These are phyloP conservation scores for Campoletis raptor DNA, from an alignment of 2,888 invertebrate species.

Conservation along the genomic window DNA sequence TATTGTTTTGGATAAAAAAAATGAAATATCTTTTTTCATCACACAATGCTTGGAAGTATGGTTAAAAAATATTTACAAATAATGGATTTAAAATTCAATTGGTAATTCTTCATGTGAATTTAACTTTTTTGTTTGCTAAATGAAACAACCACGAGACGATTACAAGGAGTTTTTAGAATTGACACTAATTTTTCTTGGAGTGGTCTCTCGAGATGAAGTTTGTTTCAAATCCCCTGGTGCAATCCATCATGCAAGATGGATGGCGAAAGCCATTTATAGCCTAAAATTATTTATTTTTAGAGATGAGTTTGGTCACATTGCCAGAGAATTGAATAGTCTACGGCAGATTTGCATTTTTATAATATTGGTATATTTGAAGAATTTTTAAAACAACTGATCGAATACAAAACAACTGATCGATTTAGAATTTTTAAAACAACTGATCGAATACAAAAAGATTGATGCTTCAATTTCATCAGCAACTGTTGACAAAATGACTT, in stretches of 20 bases:
- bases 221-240: neutral
- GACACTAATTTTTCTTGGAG: neutral
- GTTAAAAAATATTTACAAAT: neutral
- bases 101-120: constrained; percentile 1
- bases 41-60: neutral
- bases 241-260: neutral
- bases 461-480: neutral
- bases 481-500: neutral
- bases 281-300: constrained; percentile 10
- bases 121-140: neutral
- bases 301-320: neutral
- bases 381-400: neutral
- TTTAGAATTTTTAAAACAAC: neutral
- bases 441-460: neutral
- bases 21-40: neutral
- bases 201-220: neutral
- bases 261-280: neutral
- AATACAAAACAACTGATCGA: neutral
- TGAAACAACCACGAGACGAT: constrained; percentile 26
- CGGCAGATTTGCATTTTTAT: constrained; percentile 15
- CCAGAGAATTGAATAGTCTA: neutral
- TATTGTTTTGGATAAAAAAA: neutral
- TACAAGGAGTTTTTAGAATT: neutral
- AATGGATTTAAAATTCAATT: neutral
- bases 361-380: constrained; percentile 6